Evolutionary conservation across 2,797 vertebrate species (phyloP).

Genomic region (Aselliscus stoliczkanus): DNA sequence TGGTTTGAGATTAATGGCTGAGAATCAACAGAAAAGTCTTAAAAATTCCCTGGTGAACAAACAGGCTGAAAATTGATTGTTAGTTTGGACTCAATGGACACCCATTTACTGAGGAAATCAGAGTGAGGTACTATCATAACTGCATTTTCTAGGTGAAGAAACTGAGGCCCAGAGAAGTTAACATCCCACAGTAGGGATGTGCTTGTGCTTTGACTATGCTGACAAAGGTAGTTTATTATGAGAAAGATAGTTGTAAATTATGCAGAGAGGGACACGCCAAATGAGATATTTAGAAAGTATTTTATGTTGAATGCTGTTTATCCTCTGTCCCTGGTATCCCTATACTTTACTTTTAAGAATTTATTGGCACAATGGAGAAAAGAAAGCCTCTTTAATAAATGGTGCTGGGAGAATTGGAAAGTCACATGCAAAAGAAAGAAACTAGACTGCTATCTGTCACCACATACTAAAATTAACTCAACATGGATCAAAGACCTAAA

Average conservation of each 20-base stretch:
- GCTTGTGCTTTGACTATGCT: not conserved
- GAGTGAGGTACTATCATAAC: not conserved
- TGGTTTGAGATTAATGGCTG: slow-evolving; percentile 44
- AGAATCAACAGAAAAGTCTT: slow-evolving; percentile 43
- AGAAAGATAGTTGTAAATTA: not conserved
- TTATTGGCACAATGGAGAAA: not conserved
- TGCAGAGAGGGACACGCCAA: not conserved
- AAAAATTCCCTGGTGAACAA: slow-evolving; percentile 46
- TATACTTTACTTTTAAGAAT: not conserved
- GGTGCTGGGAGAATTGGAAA: too few relatives aligned
- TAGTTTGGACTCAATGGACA: not conserved
- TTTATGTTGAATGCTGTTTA: not conserved
- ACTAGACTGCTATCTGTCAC: too few relatives aligned
- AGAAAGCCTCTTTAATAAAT: too few relatives aligned
- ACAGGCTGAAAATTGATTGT: slow-evolving; percentile 38
- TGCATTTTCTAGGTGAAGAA: not conserved
- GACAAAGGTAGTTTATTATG: not conserved
- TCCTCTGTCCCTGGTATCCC: not conserved
- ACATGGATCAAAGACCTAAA: too few relatives aligned
- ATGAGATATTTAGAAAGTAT: not conserved
- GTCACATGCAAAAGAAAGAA: too few relatives aligned
- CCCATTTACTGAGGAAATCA: slow-evolving; percentile 38
- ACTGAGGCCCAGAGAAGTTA: not conserved
- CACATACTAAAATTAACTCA: too few relatives aligned
- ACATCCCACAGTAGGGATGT: not conserved